Conservation (phyloP, 2,797 vertebrate genomes). For the Sphenodon punctatus region DNA sequence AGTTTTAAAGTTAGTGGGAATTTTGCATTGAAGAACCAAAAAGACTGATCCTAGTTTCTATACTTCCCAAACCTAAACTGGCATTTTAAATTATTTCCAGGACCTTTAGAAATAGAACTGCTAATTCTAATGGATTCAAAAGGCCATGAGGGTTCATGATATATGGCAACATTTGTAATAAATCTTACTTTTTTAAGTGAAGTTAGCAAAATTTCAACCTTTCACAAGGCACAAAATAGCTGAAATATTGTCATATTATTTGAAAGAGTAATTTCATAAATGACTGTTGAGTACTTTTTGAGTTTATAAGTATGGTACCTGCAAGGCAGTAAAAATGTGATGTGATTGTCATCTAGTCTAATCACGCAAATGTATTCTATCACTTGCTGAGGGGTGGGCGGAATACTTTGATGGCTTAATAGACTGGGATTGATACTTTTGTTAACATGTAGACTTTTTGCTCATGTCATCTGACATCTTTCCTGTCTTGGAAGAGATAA, state of each 20-base stretch:
- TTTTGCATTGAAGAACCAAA: no score
- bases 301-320: not conserved
- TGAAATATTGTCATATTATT: not conserved
- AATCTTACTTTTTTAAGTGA: not conserved
- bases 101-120: not conserved
- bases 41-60: no score
- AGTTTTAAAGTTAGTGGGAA: no score
- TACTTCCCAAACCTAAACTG: no score
- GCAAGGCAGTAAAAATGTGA: not conserved
- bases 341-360: not conserved
- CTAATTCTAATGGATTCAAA: not conserved
- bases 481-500: not conserved
- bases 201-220: not conserved
- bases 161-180: not conserved
- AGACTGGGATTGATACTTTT: not conserved
- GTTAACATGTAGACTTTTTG: not conserved
- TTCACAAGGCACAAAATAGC: not conserved
- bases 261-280: not conserved
- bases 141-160: not conserved
- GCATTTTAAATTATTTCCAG: no score
- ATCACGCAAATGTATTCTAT: no score
- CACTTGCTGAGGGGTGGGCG: no score
- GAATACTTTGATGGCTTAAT: not conserved
- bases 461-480: not conserved
- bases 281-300: not conserved